These are phyloP conservation scores for Ruditapes philippinarum DNA, from an alignment of 1,140 invertebrate genomes.

Conservation along the genomic window DNA sequence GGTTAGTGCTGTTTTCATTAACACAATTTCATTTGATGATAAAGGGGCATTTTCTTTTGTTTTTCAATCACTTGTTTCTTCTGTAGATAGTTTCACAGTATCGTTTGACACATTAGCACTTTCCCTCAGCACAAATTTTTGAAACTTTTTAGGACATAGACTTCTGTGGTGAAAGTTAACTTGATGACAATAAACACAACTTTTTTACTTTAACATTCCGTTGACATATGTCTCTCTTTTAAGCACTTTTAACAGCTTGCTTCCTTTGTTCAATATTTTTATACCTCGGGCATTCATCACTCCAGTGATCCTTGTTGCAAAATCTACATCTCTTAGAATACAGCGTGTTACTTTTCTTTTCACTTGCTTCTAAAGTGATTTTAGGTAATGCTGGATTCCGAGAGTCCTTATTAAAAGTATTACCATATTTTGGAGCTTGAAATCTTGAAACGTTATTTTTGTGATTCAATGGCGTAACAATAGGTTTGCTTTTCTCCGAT, in stretches of 20 bases:
- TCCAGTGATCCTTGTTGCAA: slow-evolving; percentile 53
- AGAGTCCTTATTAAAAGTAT: neutral
- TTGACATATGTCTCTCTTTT: slow-evolving; percentile 23
- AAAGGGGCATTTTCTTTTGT: neutral
- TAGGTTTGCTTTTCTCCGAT: neutral
- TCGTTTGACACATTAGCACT: neutral
- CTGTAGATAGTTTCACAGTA: neutral
- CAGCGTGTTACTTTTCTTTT: neutral
- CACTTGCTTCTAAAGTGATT: neutral
- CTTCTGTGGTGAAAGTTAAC: slow-evolving; percentile 25
- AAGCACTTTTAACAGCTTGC: slow-evolving; percentile 53
- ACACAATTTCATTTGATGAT: slow-evolving; percentile 20
- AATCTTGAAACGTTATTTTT: no score
- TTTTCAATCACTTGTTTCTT: neutral
- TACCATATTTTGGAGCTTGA: neutral
- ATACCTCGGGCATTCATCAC: slow-evolving; percentile 48
- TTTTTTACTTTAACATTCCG: slow-evolving; percentile 44
- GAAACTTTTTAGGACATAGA: neutral
- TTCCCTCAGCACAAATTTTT: neutral
- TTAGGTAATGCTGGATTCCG: neutral
- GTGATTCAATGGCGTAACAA: no score
- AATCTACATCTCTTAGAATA: slow-evolving; percentile 36
- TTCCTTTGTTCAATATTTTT: slow-evolving; percentile 44
- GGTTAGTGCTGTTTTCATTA: neutral
- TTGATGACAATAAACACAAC: slow-evolving; percentile 12